Base-by-base conservation (phyloP, 2,888 invertebrate genomes). In the Clusia tigrina region DNA sequence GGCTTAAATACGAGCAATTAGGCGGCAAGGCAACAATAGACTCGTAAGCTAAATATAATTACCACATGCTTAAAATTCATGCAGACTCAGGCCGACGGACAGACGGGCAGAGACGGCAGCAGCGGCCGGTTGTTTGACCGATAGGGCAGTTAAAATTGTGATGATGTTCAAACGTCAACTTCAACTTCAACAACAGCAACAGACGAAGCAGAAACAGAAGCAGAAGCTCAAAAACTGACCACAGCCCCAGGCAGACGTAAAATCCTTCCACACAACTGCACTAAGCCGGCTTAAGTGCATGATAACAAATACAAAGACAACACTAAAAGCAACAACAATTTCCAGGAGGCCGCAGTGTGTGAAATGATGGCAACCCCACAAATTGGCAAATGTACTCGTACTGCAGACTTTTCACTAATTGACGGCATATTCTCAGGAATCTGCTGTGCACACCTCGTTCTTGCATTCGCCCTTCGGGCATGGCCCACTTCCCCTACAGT, bases 271-370 rank as follows among this genome's bases (percentile, higher is more conserved):
- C 72, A 68, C 69, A 77, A 78, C 58, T 74, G 62, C 69, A 62
- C 76, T 74, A 78, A 77, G 75, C 64, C 78, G 75, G 76, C 76
- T 77, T 71, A 76, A 58, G 68, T 66, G 18, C 22, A 25, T 23
- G 23, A 10, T 24, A 26, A 17, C 55, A n/a, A 42, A n/a, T 42
- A n/a, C 42, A 42, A 15, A 6, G 32, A 32, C 32, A 9, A 12
- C 32, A 42, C 42, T 17, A 42, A 42, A n/a, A n/a, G n/a, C n/a
- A n/a, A n/a, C n/a, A n/a, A n/a, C n/a, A n/a, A n/a, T n/a, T n/a
- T n/a, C n/a, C n/a, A n/a, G n/a, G n/a, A n/a, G n/a, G n/a, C n/a
- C n/a, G n/a, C n/a, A n/a, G n/a, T n/a, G n/a, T n/a, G n/a, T n/a
- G n/a, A n/a, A n/a, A n/a, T n/a, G n/a, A n/a, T n/a, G n/a, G n/a